phyloP scores from a whole-genome alignment of 2,797 vertebrate genomes.

The Pelodytes ibericus region DNA sequence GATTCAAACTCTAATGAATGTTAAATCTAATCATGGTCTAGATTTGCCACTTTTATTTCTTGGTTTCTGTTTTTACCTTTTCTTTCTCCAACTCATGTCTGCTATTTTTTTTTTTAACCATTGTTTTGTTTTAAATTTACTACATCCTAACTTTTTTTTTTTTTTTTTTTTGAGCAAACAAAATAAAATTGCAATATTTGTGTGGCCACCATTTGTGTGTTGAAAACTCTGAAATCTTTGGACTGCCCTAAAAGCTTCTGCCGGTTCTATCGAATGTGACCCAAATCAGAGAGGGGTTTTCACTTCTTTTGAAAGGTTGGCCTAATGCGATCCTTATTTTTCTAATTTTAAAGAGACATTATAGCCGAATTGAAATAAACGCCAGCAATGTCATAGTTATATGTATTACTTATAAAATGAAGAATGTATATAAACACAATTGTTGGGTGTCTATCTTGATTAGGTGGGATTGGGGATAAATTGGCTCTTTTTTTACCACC shows the following conservation, averaged over 20 bases:
- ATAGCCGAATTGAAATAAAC: slow-evolving; percentile 47
- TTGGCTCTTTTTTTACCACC: too few relatives aligned
- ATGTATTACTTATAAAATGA: slow-evolving; percentile 40
- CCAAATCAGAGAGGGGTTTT: neutral
- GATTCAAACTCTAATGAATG: slow-evolving; percentile 73
- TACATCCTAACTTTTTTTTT: slow-evolving; percentile 89
- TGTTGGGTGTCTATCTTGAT: slow-evolving; percentile 34
- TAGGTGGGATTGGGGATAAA: neutral
- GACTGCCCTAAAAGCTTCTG: slow-evolving; percentile 39
- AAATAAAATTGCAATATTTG: slow-evolving; percentile 95
- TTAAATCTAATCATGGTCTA: slow-evolving; percentile 69
- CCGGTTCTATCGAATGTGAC: slow-evolving; percentile 35
- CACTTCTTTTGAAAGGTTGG: slow-evolving; percentile 41
- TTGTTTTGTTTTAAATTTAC: slow-evolving; percentile 90
- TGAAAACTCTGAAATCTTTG: slow-evolving; percentile 56
- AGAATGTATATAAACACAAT: slow-evolving; percentile 54
- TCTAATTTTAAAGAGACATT: slow-evolving; percentile 55
- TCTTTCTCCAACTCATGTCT: slow-evolving; percentile 76
- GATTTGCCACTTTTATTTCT: slow-evolving; percentile 74
- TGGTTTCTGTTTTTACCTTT: slow-evolving; percentile 44
- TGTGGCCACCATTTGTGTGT: slow-evolving; percentile 69
- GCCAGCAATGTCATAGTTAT: slow-evolving; percentile 55
- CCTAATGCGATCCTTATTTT: slow-evolving; percentile 38
- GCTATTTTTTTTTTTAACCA: slow-evolving; percentile 82
- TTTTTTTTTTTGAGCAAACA: slow-evolving; percentile 87